These are phyloP conservation scores for Ianthella basta DNA, from an alignment of 37 sponge, comb jelly and placozoan species.

Conservation along the genomic window DNA sequence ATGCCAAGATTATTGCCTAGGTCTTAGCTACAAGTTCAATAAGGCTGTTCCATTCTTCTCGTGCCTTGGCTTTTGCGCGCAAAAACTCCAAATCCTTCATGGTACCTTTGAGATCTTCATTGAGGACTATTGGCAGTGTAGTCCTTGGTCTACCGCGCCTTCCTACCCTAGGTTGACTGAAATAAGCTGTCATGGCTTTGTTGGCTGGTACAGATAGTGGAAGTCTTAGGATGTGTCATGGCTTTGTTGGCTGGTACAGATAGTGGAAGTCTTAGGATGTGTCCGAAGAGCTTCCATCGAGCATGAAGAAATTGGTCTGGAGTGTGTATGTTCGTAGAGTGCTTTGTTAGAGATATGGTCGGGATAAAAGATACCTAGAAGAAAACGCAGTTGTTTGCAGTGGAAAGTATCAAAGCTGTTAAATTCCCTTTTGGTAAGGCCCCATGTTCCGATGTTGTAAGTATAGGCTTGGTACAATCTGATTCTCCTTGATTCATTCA, in stretches of 20 bases:
- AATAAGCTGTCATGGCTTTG: conserved; percentile 32
- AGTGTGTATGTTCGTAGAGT: conserved; percentile 3
- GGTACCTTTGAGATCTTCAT: conserved; percentile 33
- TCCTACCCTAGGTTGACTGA: conserved; percentile 25
- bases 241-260: too few species aligned
- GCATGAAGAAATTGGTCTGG: conserved; percentile 10
- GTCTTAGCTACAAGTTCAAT: conserved; percentile 30
- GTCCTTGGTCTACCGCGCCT: conserved; percentile 29
- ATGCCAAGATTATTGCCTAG: conserved; percentile 30
- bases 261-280: too few species aligned
- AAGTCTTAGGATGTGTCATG: conserved; percentile 35
- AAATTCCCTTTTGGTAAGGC: too few species aligned
- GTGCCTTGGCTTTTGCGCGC: conserved; percentile 10
- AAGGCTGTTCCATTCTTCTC: conserved; percentile 32
- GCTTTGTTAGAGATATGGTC: conserved; percentile 2
- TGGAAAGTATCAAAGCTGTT: too few species aligned
- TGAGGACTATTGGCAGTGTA: conserved; percentile 32
- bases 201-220: conserved; percentile 39
- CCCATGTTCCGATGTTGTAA: too few species aligned
- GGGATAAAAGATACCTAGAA: neutral
- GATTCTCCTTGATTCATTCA: neutral
- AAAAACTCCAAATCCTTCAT: conserved; percentile 26
- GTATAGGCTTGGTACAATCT: conserved; percentile 11
- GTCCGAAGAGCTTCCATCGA: conserved; percentile 33
- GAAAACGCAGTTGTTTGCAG: too few species aligned